Conservation (phyloP, 2,113 vertebrate species). For the Nibea albiflora region DNA sequence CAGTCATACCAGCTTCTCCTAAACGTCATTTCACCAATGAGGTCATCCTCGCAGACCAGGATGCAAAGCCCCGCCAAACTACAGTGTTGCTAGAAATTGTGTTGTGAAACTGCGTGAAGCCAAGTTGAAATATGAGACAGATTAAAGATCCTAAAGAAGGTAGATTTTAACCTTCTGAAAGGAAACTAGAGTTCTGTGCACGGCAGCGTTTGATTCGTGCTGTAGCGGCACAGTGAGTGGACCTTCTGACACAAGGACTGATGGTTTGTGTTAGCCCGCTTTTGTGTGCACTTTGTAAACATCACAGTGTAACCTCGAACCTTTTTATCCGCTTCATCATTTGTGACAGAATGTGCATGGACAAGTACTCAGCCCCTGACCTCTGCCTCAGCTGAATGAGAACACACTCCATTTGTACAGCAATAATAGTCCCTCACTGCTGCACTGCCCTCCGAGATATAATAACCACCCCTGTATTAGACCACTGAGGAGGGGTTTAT, state of each 20-base stretch:
- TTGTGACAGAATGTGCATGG: conserved; percentile 14
- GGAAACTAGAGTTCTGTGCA: too few species aligned
- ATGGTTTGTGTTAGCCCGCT: background rate
- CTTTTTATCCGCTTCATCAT: conserved; percentile 34
- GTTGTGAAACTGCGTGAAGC: too few species aligned
- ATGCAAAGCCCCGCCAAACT: too few species aligned
- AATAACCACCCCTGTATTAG: conserved; percentile 57
- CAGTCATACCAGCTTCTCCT: too few species aligned
- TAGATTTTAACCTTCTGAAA: too few species aligned
- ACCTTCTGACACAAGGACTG: background rate
- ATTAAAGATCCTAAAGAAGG: too few species aligned
- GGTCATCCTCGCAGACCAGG: too few species aligned
- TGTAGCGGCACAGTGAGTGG: background rate
- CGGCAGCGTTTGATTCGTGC: background rate
- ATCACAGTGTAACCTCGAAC: conserved; percentile 2
- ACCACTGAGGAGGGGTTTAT: conserved; percentile 62
- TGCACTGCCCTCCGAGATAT: conserved; percentile 54
- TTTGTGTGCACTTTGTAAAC: background rate
- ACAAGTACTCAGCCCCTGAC: conserved; percentile 44
- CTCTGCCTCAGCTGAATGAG: conserved; percentile 38
- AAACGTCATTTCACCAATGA: too few species aligned
- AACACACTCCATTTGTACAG: conserved; percentile 60
- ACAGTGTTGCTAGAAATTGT: too few species aligned
- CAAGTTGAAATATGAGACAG: background rate
- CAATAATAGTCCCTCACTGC: conserved; percentile 58